phyloP scores from a whole-genome alignment of 2,113 vertebrate species.

The Steatornis caripensis region DNA sequence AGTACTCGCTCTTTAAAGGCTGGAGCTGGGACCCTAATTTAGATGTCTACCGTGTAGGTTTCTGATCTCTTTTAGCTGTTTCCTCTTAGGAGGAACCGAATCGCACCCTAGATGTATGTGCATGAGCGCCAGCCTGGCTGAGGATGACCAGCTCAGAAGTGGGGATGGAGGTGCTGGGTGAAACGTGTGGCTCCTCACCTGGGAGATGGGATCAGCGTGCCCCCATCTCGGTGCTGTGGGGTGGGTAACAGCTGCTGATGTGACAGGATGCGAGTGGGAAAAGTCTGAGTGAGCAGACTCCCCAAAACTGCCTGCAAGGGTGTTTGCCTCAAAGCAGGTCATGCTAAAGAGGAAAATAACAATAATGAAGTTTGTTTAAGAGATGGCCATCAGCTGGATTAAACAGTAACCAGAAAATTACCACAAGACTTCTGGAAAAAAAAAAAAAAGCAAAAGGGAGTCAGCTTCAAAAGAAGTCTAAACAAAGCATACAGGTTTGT shows the following conservation, averaged over 20 bases:
- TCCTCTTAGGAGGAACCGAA: neutral
- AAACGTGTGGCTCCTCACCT: fast-evolving
- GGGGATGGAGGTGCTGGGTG: neutral
- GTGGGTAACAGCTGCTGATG: neutral
- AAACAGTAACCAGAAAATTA: conserved; percentile 57
- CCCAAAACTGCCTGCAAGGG: neutral
- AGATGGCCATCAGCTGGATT: neutral
- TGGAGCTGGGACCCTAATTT: neutral
- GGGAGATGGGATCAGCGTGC: neutral
- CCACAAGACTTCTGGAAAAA: neutral
- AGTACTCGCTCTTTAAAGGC: neutral
- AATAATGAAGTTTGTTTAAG: conserved; percentile 8
- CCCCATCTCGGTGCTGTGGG: fast-evolving
- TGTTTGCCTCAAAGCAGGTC: neutral
- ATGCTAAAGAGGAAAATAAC: neutral
- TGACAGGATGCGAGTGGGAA: neutral
- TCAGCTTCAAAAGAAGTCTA: neutral
- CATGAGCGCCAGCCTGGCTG: fast-evolving
- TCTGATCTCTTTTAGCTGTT: neutral
- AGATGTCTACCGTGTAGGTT: neutral
- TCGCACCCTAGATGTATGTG: neutral
- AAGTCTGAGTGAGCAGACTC: neutral
- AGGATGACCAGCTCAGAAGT: fast-evolving
- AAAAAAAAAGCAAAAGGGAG: neutral
- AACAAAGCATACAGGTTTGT: neutral